These are phyloP conservation scores for Eurypyga helias DNA, from an alignment of 2,113 vertebrate species.

Conservation along the genomic window DNA sequence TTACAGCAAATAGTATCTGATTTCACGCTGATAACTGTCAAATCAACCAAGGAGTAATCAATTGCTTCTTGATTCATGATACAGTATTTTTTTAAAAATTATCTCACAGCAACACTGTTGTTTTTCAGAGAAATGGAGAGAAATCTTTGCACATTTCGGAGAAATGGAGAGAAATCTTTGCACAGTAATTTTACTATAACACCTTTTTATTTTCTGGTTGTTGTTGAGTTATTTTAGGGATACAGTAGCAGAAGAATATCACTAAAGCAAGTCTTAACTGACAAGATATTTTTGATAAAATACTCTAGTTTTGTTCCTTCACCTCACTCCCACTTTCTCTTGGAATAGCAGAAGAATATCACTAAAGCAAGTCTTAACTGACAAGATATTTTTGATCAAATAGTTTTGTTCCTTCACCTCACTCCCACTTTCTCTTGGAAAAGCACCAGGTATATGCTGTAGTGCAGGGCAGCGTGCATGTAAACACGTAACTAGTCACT, in stretches of 20 bases:
- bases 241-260: not conserved
- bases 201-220: not conserved
- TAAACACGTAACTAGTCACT: not conserved
- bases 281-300: not conserved
- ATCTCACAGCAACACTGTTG: not conserved
- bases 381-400: not conserved
- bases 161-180: not conserved
- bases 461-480: not conserved
- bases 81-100: not conserved
- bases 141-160: not conserved
- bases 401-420: not conserved
- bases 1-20: not conserved
- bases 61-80: not conserved
- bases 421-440: not conserved
- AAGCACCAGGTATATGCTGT: not conserved
- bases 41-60: too few species aligned
- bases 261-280: not conserved
- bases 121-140: not conserved
- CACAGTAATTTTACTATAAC: not conserved
- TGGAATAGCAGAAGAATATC: not conserved
- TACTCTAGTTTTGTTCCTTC: not conserved
- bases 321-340: not conserved
- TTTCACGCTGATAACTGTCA: fast-evolving
- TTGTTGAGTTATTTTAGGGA: not conserved
- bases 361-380: not conserved